Evolutionary conservation across 2,113 vertebrate species (phyloP).

Genomic region (Amazona guildingii): DNA sequence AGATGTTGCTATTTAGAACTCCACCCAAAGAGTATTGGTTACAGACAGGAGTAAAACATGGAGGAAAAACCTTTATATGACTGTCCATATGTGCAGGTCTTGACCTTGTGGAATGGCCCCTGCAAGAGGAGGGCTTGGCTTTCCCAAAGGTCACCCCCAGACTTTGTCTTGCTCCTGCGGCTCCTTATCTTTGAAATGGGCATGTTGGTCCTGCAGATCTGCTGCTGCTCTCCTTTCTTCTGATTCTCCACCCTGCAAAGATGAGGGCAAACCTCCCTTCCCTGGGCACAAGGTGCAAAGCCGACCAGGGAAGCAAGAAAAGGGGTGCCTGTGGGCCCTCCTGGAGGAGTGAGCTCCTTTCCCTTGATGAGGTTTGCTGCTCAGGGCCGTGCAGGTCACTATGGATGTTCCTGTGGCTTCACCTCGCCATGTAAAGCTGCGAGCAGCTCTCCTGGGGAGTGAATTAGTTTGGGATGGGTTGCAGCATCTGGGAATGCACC

Average conservation of each 20-base stretch:
- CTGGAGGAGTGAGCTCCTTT: not conserved
- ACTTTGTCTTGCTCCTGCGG: not conserved
- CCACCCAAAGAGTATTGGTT: not conserved
- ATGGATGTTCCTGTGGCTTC: not conserved
- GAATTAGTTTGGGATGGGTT: not conserved
- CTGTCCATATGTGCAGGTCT: rapidly evolving
- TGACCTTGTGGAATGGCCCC: not conserved
- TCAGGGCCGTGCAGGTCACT: rapidly evolving
- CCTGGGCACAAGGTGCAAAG: no score
- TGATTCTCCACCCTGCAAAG: not conserved
- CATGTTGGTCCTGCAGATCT: not conserved
- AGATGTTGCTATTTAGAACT: not conserved
- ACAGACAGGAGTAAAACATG: not conserved
- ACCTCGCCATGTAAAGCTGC: rapidly evolving
- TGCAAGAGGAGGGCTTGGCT: not conserved
- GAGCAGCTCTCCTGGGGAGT: rapidly evolving
- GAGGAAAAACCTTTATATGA: not conserved
- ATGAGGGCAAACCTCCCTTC: not conserved
- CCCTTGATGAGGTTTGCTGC: not conserved
- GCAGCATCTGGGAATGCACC: not conserved
- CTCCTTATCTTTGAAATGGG: not conserved
- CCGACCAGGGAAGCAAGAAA: not conserved
- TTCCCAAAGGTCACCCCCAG: rapidly evolving
- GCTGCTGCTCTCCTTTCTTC: not conserved
- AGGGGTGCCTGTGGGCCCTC: not conserved